Evolutionary conservation across 2,797 vertebrate genomes (phyloP).

Genomic region (Muscicapa comitata): DNA sequence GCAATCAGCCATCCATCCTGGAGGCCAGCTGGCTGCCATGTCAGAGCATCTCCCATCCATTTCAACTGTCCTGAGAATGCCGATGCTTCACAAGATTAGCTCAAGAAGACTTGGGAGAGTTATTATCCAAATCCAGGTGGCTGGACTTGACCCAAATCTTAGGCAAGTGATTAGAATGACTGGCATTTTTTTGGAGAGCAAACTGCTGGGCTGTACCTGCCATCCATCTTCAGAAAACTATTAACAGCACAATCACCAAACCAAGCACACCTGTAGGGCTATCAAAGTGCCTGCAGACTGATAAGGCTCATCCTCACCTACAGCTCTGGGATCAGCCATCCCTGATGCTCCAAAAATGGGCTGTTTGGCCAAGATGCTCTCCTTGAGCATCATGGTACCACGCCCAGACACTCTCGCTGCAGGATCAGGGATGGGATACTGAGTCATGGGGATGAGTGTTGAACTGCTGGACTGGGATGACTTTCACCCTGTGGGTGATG

Average conservation of each 20-base stretch:
- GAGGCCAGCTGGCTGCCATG: conserved; percentile 26
- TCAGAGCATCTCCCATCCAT: neutral
- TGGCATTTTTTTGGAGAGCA: conserved; percentile 5
- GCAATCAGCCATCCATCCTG: neutral
- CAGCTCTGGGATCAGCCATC: neutral
- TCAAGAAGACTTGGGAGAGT: conserved; percentile 9
- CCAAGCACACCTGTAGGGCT: neutral
- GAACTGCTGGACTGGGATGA: neutral
- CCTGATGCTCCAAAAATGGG: neutral
- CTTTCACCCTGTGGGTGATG: neutral
- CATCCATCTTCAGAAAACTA: neutral
- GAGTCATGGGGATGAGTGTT: neutral
- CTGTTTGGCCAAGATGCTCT: neutral
- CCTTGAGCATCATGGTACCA: neutral
- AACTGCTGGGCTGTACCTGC: neutral
- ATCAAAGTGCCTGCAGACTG: neutral
- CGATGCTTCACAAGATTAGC: neutral
- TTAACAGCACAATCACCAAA: neutral
- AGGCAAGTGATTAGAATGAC: conserved; percentile 36
- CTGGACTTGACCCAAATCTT: conserved; percentile 28
- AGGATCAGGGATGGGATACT: neutral
- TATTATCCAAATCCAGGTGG: conserved; percentile 20
- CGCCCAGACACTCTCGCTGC: fast-evolving
- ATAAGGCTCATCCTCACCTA: neutral
- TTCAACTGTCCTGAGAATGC: neutral